Evolutionary conservation across 2,113 vertebrate genomes (phyloP).

Genomic region (Paedocypris sp.): DNA sequence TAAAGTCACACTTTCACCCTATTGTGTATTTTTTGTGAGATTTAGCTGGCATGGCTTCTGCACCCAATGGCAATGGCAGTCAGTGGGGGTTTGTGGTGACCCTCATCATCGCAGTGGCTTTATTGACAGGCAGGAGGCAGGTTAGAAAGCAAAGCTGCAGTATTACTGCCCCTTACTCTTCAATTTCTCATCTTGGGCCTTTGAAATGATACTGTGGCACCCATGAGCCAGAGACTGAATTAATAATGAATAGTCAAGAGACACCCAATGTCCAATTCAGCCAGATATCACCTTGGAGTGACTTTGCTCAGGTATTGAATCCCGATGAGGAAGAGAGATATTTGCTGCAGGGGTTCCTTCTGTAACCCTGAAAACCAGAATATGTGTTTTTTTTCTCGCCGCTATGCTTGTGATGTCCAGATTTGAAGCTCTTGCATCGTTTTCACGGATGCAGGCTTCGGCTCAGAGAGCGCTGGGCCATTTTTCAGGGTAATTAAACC

Average conservation of each 20-base stretch:
- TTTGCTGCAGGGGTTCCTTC: conserved; percentile 35
- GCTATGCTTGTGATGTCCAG: conserved; percentile 1
- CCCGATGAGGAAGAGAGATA: conserved; percentile 33
- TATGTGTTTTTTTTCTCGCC: conserved; percentile 1
- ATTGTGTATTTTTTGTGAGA: conserved; percentile 1
- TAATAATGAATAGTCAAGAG: conserved; percentile 65
- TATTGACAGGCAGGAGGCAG: conserved; percentile 48
- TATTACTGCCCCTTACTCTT: conserved; percentile 56
- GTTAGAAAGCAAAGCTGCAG: conserved; percentile 46
- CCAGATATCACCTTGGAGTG: conserved; percentile 58
- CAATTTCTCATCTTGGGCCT: conserved; percentile 55
- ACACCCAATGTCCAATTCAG: conserved; percentile 53
- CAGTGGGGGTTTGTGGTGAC: conserved; percentile 30
- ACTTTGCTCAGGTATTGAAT: conserved; percentile 53
- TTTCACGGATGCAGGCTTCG: conserved; percentile 23
- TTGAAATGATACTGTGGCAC: conserved; percentile 54
- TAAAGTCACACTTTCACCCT: no score
- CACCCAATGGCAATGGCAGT: not conserved
- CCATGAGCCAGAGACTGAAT: conserved; percentile 61
- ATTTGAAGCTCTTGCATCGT: conserved; percentile 21
- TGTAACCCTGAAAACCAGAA: conserved; percentile 26
- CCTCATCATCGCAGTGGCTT: conserved; percentile 43
- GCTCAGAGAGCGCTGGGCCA: conserved; percentile 9
- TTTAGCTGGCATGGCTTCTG: not conserved
- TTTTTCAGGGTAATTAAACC: conserved; percentile 39